Evolutionary conservation across 92 coral and sea anemone species (phyloP), one percentile per base, ranked within the genome.

Genomic region (Siderastrea siderea): DNA sequence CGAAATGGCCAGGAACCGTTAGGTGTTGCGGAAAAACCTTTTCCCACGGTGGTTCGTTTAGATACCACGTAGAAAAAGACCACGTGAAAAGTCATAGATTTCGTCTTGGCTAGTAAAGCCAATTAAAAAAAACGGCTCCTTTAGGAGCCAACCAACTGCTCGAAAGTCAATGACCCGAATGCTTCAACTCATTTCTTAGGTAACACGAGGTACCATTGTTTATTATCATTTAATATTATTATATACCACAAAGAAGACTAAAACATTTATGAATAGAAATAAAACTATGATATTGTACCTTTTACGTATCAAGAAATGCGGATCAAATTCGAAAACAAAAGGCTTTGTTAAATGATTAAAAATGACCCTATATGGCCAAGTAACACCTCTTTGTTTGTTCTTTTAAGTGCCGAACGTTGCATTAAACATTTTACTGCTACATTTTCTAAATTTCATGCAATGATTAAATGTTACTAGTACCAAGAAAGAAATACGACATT

Each of bases 141-240:
- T 87, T 80, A 87, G 86, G 91, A 87, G 91, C 91, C 91, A 87
- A 87, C 91, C 91, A 88, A 88, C 67, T 88, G 91, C 87, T 81
- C 91, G 75, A 87, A 87, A 87, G 91, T 87, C 81, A 85, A 85
- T 85, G 90, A 79, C 85, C 90, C 84, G 62, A 86, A 86, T 78
- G 84, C 84, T 86, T 86, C 90, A 86, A 78, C 84, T 86, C 85
- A 84, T 68, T 51, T 68, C 88, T 53, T 73, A 74, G 78, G 88
- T 74, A 84, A 72, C 81, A 84, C 88, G 38, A 70, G 76, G 65
- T 82, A 82, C 77, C 79, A 68, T 53, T 82, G 83, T 57, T 78
- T 58, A 60, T 78, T 58, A 59, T 78, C 79, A 74, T 10, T 74
- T 74, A 74, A 47, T 49, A 74, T 47, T 49, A 74, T 47, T 44